Base-by-base conservation (phyloP, 92 coral and sea anemone species). In the Montipora capitata region DNA sequence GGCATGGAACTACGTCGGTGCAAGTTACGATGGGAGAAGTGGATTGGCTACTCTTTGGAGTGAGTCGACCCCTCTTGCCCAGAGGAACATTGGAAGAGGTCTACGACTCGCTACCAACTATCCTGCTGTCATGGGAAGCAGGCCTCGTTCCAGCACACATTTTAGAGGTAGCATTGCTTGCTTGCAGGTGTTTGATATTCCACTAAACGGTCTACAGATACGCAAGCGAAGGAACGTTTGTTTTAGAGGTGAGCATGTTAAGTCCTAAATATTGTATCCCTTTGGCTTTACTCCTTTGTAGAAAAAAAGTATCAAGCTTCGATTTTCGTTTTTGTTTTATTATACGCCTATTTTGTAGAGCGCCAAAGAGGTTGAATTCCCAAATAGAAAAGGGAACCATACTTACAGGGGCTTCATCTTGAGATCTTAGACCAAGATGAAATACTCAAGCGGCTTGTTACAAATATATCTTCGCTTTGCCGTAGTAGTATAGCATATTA, bases 81-180 rank as follows among this genome's bases (percentile, higher is more conserved):
- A 93, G 59, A 85, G 96, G 11, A 93, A 90, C 51, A 93, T 93
- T 35, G 96, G 96, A 67, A 48, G 82, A 77, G 85, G 93, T 17
- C 16, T 93, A 40, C 85, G 96, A 5, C 89, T 93, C 42, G 93
- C 96, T 11, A 93, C 96, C 44, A 93, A 93, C 69, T 83, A 80
- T 52, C 93, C 96, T 5, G 96, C 91, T 2, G 78, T 93, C 10
- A 93, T 90, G 96, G 96, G 96, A 59, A 93, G 88, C 69, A 93
- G 76, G 61, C 74, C 91, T 18, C 83, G 94, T 6, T 89, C 85
- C 20, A 51, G 88, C 8, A 77, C 89, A 40, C 78, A 70, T 78
- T 90, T 90, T 89, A 88, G 93, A 42, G 96, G 96, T 64, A 91
- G 96, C 38, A 77, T 93, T 66, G 84, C 96, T 17, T 93, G 96